Percentiles rank a stretch among this genome's conserved stretches.
These are phyloP conservation scores for Azemiops feae DNA, from an alignment of 2,113 vertebrate species.

Conservation along the genomic window DNA sequence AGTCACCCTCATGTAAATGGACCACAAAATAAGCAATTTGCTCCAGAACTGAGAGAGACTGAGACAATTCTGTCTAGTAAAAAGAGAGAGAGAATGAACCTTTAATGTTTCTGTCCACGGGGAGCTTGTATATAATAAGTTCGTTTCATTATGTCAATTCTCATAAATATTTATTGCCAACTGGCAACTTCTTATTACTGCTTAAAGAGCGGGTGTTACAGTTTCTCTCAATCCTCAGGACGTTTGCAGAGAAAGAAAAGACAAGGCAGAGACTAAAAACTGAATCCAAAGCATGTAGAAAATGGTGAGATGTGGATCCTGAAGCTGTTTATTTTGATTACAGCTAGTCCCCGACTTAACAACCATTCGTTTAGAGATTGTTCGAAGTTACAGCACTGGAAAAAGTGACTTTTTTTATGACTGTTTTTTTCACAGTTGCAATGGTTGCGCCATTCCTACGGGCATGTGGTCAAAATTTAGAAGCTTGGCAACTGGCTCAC, in stretches of 20 bases:
- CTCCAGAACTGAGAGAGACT: conserved; percentile 62
- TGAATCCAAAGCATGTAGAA: neutral
- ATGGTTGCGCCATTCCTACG: neutral
- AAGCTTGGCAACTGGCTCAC: too few species aligned
- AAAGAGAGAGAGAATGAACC: conserved; percentile 26
- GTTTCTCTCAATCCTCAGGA: neutral
- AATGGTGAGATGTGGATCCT: neutral
- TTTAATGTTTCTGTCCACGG: conserved; percentile 59
- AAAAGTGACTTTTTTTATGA: neutral
- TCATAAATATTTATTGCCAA: conserved; percentile 68
- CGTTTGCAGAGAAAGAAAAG: conserved; percentile 39
- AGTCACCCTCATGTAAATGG: conserved; percentile 64
- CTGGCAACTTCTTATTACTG: conserved; percentile 52
- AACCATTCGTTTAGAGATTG: neutral
- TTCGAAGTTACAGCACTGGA: neutral
- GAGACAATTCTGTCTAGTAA: conserved; percentile 54
- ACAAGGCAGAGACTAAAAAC: neutral
- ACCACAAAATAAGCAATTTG: conserved; percentile 68
- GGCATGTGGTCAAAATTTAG: neutral
- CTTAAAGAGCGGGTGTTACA: conserved; percentile 47
- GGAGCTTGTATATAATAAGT: conserved; percentile 48
- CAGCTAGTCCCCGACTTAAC: neutral
- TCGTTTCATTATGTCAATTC: conserved; percentile 63
- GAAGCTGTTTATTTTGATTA: neutral
- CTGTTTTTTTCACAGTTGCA: neutral